A percentile compares a stretch with the other conserved stretches of the same genome.
Evolutionary conservation across 1,140 invertebrate species (phyloP).

Genomic region (Drosophila nikananu): DNA sequence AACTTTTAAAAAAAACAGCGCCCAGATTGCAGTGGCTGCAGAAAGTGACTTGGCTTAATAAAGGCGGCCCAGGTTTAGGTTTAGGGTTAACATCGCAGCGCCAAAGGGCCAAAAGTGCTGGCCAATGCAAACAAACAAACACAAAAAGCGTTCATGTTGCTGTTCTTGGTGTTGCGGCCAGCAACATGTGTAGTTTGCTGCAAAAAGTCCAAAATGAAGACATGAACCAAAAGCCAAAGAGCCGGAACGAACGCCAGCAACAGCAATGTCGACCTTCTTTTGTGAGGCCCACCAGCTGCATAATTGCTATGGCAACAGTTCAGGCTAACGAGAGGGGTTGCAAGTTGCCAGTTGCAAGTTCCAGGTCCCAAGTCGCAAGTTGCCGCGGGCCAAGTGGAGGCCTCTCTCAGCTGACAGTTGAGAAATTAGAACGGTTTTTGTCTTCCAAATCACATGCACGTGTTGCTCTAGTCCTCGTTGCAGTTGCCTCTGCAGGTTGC

Average conservation of each 20-base stretch:
- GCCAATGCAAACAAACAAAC: constrained; percentile 76
- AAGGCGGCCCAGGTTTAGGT: constrained; percentile 71
- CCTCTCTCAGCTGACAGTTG: constrained; percentile 77
- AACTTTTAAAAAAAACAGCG: constrained; percentile 64
- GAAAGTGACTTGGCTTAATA: constrained; percentile 80
- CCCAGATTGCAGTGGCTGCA: constrained; percentile 63
- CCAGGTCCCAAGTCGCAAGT: constrained; percentile 16
- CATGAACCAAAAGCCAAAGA: constrained; percentile 56
- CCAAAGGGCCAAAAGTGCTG: constrained; percentile 83
- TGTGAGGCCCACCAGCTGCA: constrained; percentile 75
- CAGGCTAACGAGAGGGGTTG: constrained; percentile 68
- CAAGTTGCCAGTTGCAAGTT: constrained; percentile 16
- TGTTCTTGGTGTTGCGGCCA: constrained; percentile 56
- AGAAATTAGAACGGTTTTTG: constrained; percentile 83
- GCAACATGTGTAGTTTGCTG: constrained; percentile 70
- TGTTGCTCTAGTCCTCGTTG: constrained; percentile 53
- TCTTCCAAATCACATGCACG: constrained; percentile 79
- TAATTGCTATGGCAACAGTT: constrained; percentile 74
- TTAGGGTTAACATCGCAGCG: constrained; percentile 72
- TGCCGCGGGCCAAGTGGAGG: constrained; percentile 36
- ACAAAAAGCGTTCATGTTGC: constrained; percentile 58
- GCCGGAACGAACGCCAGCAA: constrained; percentile 32
- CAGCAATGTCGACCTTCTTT: constrained; percentile 72
- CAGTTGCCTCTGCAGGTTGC: constrained; percentile 39
- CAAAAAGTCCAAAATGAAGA: constrained; percentile 76